Conservation (phyloP, 2,888 invertebrate species). For the Hypsopygia costalis region DNA sequence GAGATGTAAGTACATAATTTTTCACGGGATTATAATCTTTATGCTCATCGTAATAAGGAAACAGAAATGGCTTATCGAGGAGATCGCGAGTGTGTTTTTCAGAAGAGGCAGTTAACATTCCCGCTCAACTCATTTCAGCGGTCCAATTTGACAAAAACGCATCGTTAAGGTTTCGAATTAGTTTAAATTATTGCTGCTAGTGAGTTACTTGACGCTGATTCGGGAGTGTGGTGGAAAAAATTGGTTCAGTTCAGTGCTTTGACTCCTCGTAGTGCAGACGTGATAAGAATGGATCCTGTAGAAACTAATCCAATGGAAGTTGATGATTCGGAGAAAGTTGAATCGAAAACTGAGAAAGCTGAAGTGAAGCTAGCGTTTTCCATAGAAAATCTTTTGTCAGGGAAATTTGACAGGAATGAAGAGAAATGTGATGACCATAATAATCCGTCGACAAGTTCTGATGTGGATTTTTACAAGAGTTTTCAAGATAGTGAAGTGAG, state of each 20-base stretch:
- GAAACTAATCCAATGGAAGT: conserved; percentile 38
- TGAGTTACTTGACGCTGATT: conserved; percentile 25
- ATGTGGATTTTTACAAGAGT: conserved; percentile 19
- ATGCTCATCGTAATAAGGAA: conserved; percentile 31
- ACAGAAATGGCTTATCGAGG: conserved; percentile 20
- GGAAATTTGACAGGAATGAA: conserved; percentile 43
- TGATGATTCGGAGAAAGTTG: conserved; percentile 27
- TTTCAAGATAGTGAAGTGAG: conserved; percentile 32
- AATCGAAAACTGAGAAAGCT: conserved; percentile 40
- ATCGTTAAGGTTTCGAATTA: conserved; percentile 63
- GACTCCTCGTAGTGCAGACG: conserved; percentile 28
- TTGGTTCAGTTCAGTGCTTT: conserved; percentile 21
- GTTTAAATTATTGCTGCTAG: conserved; percentile 55
- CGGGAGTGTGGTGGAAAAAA: conserved; percentile 18
- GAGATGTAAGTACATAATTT: neutral
- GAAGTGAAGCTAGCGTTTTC: conserved; percentile 64
- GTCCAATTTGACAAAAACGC: conserved; percentile 75
- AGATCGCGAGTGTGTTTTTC: conserved; percentile 52
- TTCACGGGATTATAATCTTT: neutral
- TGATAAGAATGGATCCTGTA: conserved; percentile 19
- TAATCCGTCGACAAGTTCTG: conserved; percentile 25
- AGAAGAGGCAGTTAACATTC: conserved; percentile 68
- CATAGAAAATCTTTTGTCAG: conserved; percentile 63
- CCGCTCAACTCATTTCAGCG: conserved; percentile 57
- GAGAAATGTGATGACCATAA: conserved; percentile 22